Evolutionary conservation across 1,140 invertebrate species (phyloP).

Genomic region (Drosophila kohkoa): DNA sequence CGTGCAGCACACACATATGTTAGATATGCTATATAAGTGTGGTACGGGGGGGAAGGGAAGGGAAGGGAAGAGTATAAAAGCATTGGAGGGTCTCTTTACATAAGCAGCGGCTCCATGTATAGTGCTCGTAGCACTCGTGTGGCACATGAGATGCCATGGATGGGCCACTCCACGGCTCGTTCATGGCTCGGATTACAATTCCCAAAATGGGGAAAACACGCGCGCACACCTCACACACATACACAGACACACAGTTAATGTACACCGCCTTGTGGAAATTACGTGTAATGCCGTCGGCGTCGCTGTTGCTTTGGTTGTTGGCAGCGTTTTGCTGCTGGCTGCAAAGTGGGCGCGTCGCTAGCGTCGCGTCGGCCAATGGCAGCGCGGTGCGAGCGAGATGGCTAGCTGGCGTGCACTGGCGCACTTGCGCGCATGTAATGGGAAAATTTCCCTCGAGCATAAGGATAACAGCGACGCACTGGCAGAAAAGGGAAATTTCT

Average conservation of each 20-base stretch:
- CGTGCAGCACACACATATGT: constrained; percentile 19
- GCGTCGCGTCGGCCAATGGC: constrained; percentile 47
- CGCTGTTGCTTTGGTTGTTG: constrained; percentile 3
- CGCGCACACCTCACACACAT: constrained; percentile 41
- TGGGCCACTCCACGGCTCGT: constrained; percentile 58
- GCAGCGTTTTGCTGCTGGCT: constrained; percentile 12
- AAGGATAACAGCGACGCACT: constrained; percentile 38
- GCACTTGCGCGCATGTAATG: constrained; percentile 43
- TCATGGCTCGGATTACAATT: constrained; percentile 60
- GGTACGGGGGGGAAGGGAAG: neutral
- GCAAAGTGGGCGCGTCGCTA: constrained; percentile 63
- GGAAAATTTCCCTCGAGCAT: constrained; percentile 49
- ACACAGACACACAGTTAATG: neutral
- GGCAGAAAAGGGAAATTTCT: constrained; percentile 49
- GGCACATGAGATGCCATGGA: too few species aligned
- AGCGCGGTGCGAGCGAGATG: constrained; percentile 50
- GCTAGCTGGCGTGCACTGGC: constrained; percentile 20
- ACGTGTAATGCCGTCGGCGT: constrained; percentile 58
- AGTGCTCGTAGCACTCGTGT: constrained; percentile 12
- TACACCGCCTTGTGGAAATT: constrained; percentile 15
- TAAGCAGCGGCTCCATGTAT: constrained; percentile 21
- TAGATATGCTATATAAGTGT: constrained; percentile 4
- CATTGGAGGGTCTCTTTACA: constrained; percentile 50
- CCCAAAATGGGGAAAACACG: constrained; percentile 44
- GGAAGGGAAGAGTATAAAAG: constrained; percentile 13